Conservation (phyloP, 2,888 invertebrate species). For the Tetanocera ferruginea region DNA sequence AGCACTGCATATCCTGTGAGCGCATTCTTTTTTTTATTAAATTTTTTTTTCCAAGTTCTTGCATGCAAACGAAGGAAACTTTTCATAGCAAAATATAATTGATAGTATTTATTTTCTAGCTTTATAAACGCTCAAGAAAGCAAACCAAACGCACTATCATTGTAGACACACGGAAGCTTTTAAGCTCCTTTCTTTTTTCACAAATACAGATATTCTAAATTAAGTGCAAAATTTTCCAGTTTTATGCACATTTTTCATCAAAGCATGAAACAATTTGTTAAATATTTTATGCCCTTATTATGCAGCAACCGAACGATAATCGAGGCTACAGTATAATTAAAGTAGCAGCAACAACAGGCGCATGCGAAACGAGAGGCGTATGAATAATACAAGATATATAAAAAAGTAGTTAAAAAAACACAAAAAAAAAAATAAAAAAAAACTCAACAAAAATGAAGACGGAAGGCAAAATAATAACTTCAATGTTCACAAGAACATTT, state of each 20-base stretch:
- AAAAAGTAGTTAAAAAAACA: background rate
- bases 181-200: no score
- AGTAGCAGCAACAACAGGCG: background rate
- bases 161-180: background rate
- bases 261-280: constrained; percentile 18
- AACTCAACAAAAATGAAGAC: background rate
- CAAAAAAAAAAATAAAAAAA: background rate
- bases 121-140: no score
- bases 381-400: background rate
- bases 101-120: no score
- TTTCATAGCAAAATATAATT: no score
- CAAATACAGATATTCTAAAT: background rate
- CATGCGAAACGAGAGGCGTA: background rate
- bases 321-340: background rate
- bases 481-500: constrained; percentile 49
- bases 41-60: no score
- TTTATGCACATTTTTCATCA: background rate
- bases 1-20: no score
- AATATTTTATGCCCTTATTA: constrained; percentile 11
- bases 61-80: no score
- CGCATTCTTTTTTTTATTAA: background rate
- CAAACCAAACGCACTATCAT: no score
- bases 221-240: background rate
- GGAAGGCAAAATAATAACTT: constrained; percentile 23
- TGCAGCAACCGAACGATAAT: background rate